Evolutionary conservation across 2,113 vertebrate species (phyloP).

Genomic region (Pachyramphus minor): DNA sequence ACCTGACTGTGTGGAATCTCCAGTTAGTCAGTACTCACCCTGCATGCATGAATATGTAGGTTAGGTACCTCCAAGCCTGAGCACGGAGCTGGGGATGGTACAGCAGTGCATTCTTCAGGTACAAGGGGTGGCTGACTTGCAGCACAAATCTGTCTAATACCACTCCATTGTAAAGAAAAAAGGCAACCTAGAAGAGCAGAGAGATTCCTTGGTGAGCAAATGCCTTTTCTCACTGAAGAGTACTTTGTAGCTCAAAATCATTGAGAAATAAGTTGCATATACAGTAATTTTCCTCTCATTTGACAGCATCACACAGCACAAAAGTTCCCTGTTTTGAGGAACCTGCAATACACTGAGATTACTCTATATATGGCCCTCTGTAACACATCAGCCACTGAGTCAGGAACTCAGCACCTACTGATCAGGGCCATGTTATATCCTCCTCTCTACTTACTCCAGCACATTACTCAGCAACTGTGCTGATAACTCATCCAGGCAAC

Average conservation of each 20-base stretch:
- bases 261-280: not conserved
- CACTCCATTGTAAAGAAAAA: constrained; percentile 92
- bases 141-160: constrained; percentile 89
- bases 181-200: constrained; percentile 78
- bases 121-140: constrained; percentile 90
- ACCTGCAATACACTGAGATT: not conserved
- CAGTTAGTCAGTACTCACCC: constrained; percentile 80
- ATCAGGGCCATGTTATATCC: not conserved
- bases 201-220: constrained; percentile 14
- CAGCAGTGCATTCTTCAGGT: constrained; percentile 87
- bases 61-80: constrained; percentile 95
- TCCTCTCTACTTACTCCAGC: not conserved
- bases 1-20: not conserved
- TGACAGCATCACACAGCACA: not conserved
- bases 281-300: not conserved
- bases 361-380: not conserved
- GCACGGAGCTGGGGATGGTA: constrained; percentile 92
- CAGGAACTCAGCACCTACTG: not conserved
- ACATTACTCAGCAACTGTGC: not conserved
- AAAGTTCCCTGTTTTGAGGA: not conserved
- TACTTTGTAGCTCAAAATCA: not conserved
- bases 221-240: not conserved
- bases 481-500: not conserved
- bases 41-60: constrained; percentile 96
- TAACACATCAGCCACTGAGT: not conserved